Evolutionary conservation across 2,797 vertebrate genomes (phyloP), one percentile per base, ranked within the genome.

Genomic region (Chelon auratus): DNA sequence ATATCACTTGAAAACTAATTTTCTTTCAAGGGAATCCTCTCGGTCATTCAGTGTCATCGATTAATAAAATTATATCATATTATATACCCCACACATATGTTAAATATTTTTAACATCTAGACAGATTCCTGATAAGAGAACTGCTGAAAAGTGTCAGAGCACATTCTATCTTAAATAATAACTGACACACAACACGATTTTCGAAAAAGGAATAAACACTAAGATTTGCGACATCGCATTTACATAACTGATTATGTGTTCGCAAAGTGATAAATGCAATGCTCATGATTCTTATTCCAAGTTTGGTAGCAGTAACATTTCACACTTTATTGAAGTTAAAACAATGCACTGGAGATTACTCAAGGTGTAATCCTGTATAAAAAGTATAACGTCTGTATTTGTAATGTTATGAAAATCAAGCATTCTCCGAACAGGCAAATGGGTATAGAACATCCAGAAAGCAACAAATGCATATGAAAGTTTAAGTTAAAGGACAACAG

Each of bases 391-490:
- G 9, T 22, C 18, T 13, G 4, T 58, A 20, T 58, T 24, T 53
- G 30, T 43, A 37, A 67, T 57, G 12, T 69, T 18, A 30, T 65
- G 33, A 42, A 53, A 12, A 56, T 1, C 18, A 60, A 30, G 62
- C n/a, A 45, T 39, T 22, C 10, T 75, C 30, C 52, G 10, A 43
- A 55, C 2, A 20, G 24, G 36, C 30, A 53, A 68, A 76, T 18
- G 18, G 8, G 13, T 48, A 56, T 39, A 69, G 15, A 80, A 55
- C 20, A 75, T 33, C 59, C 36, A 50, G n/a, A 65, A 17, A 66
- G 43, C 39, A 73, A 82, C 11, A 80, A 61, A 73, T 89, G 84
- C 80, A 87, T 82, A 74, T 78, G 43, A 77, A 80, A 51, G 24
- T 62, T 63, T 65, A 80, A 68, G 24, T 78, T 77, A 67, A 72